These are phyloP conservation scores for Amphiprion ocellaris DNA, from an alignment of 2,113 vertebrate species.

Conservation along the genomic window DNA sequence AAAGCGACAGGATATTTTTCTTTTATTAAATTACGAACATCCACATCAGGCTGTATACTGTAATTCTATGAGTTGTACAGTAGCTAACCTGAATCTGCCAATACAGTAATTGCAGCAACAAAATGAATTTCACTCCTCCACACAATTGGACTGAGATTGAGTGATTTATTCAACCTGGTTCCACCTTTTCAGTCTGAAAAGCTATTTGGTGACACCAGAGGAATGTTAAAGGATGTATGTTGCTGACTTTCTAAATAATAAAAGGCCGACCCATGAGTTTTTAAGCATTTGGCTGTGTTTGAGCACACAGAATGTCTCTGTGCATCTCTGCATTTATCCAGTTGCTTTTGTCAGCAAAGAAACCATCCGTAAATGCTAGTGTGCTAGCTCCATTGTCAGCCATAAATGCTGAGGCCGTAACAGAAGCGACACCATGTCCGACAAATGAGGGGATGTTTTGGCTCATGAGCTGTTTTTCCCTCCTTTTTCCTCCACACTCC, in stretches of 20 bases:
- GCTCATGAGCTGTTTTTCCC: neutral
- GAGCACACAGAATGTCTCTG: neutral
- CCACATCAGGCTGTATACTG: too few species aligned
- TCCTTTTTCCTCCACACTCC: neutral
- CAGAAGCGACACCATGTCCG: neutral
- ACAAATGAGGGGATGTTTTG: conserved; percentile 1
- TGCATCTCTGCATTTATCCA: neutral
- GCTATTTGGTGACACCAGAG: neutral
- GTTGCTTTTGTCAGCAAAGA: conserved; percentile 2
- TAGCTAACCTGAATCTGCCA: neutral
- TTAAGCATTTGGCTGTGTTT: neutral
- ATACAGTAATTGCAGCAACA: neutral
- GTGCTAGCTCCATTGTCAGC: neutral
- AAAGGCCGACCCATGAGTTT: neutral
- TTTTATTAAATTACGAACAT: too few species aligned
- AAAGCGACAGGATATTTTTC: too few species aligned
- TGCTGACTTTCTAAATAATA: neutral
- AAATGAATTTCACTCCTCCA: neutral
- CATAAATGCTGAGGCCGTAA: neutral
- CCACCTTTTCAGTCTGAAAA: neutral
- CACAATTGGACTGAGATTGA: neutral
- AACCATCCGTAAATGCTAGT: accelerated
- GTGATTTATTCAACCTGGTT: neutral
- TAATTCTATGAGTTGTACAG: too few species aligned
- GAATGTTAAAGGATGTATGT: too few species aligned